A percentile compares a stretch with the other conserved stretches of the same genome.
phyloP scores from a whole-genome alignment of 2,113 vertebrate genomes.

The Psammodynastes pulverulentus region DNA sequence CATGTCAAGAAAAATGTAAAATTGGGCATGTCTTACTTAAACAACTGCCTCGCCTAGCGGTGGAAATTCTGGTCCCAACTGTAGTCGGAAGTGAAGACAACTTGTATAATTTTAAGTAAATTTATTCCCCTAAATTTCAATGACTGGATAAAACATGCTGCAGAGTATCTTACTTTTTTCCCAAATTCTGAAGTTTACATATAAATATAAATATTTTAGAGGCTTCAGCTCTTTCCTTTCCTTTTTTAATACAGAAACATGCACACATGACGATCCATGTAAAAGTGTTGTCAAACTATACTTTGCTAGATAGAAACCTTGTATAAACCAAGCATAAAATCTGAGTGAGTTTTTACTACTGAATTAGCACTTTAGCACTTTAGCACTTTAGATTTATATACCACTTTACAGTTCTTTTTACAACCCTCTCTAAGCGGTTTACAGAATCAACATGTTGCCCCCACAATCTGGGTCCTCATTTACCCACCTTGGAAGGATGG shows the following conservation, averaged over 20 bases:
- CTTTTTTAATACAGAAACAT: neutral
- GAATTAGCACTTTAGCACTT: too few species aligned
- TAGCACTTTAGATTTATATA: too few species aligned
- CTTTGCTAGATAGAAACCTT: constrained; percentile 40
- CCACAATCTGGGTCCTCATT: too few species aligned
- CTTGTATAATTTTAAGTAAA: neutral
- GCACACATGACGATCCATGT: constrained; percentile 45
- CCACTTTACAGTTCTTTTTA: too few species aligned
- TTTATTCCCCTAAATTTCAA: neutral
- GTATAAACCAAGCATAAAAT: constrained; percentile 67
- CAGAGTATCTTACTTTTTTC: neutral
- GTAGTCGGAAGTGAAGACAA: too few species aligned
- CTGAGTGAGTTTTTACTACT: constrained; percentile 64
- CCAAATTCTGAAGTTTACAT: neutral
- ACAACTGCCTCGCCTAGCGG: too few species aligned
- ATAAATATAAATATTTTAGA: rapidly evolving
- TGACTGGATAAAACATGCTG: neutral
- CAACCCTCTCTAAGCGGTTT: too few species aligned
- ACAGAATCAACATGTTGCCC: too few species aligned
- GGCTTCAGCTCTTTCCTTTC: rapidly evolving
- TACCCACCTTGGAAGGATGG: too few species aligned
- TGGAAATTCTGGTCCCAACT: too few species aligned
- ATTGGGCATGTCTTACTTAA: too few species aligned
- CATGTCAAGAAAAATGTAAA: too few species aligned
- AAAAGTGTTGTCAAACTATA: constrained; percentile 59